phyloP scores from a whole-genome alignment of 2,797 vertebrate species.

The Acanthurus lineatus region DNA sequence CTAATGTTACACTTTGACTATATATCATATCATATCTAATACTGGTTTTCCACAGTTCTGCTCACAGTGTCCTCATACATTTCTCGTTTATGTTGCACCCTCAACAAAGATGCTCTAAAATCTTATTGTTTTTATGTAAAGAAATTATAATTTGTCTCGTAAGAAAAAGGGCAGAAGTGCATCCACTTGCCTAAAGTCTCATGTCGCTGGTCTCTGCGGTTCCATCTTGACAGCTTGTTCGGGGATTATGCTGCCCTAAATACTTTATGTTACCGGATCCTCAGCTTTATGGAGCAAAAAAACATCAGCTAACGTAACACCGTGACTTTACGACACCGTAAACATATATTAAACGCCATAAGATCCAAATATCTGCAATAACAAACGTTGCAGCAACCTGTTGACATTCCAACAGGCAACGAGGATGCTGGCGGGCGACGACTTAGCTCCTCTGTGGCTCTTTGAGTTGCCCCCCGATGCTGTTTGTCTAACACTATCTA shows the following conservation, averaged over 20 bases:
- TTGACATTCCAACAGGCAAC: conserved; percentile 36
- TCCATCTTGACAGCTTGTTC: conserved; percentile 41
- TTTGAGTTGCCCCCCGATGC: conserved; percentile 8
- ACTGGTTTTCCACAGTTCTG: not conserved
- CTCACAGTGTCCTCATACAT: not conserved
- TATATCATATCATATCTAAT: no score
- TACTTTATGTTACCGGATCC: not conserved
- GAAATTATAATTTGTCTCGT: not conserved
- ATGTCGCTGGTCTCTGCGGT: not conserved
- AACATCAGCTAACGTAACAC: no score
- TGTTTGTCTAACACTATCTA: not conserved
- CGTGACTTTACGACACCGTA: not conserved
- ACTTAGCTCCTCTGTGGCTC: conserved; percentile 40
- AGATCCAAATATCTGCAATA: not conserved
- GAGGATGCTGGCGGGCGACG: conserved; percentile 48
- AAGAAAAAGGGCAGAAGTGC: not conserved
- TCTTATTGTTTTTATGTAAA: not conserved
- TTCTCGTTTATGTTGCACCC: not conserved
- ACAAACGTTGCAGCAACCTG: conserved; percentile 18
- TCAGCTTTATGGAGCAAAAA: not conserved
- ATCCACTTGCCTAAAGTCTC: conserved; percentile 35
- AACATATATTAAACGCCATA: not conserved
- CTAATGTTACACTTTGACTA: not conserved
- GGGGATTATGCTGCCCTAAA: not conserved
- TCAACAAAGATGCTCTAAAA: not conserved